Percentiles rank a stretch among this genome's conserved stretches.
phyloP scores from a whole-genome alignment of 2,888 invertebrate genomes.

The Parnassius mnemosyne region DNA sequence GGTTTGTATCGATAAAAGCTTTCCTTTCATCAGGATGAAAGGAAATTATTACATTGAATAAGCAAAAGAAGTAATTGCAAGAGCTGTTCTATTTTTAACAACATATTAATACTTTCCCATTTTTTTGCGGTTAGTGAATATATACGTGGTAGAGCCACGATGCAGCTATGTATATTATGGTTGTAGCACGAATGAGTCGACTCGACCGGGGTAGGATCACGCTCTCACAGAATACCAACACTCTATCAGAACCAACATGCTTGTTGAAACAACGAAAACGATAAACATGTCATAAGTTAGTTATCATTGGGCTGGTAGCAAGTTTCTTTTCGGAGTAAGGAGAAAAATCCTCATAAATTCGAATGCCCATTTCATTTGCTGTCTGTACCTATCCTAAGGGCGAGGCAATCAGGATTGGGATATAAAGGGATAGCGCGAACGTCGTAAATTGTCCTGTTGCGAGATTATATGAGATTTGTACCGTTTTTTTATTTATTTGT shows the following conservation, averaged over 20 bases:
- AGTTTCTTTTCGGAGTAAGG: slow-evolving; percentile 25
- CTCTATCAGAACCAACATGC: background rate
- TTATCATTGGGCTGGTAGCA: slow-evolving; percentile 29
- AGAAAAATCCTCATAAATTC: slow-evolving; percentile 52
- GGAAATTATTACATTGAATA: too few species aligned
- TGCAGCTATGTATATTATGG: too few species aligned
- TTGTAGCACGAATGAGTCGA: too few species aligned
- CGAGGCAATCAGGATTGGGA: slow-evolving; percentile 70
- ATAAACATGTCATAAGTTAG: slow-evolving; percentile 24
- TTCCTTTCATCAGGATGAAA: too few species aligned
- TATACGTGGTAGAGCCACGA: too few species aligned
- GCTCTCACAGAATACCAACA: too few species aligned
- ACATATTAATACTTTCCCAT: too few species aligned
- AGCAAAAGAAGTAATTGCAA: too few species aligned
- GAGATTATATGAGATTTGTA: slow-evolving; percentile 70
- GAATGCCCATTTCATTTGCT: slow-evolving; percentile 47
- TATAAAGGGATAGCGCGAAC: slow-evolving; percentile 67
- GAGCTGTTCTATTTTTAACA: too few species aligned
- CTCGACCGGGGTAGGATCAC: too few species aligned
- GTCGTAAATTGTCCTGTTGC: slow-evolving; percentile 70
- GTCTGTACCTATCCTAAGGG: slow-evolving; percentile 47
- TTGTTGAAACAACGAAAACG: slow-evolving; percentile 8
- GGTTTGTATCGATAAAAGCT: too few species aligned
- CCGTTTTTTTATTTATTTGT: slow-evolving; percentile 39
- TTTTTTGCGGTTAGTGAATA: too few species aligned